Evolutionary conservation across 2,113 vertebrate species (phyloP).

Genomic region (Takifugu flavidus): DNA sequence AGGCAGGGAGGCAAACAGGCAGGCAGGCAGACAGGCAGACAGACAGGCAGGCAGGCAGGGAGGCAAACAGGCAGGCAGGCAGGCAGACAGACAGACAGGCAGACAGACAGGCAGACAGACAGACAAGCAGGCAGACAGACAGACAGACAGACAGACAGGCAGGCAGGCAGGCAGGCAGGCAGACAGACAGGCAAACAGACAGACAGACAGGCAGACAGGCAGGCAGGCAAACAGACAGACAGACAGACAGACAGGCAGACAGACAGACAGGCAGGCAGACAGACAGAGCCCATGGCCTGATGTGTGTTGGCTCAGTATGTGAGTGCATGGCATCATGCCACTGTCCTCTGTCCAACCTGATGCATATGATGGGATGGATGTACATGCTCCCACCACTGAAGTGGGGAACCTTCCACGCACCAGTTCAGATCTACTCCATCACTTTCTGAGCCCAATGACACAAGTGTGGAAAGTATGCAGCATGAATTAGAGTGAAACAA

Average conservation of each 20-base stretch:
- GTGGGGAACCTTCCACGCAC: conserved; percentile 6
- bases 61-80: not conserved
- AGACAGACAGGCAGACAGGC: no score
- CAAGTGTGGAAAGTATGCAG: conserved; percentile 22
- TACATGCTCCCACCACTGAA: not conserved
- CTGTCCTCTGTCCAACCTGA: conserved; percentile 3
- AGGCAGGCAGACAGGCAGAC: no score
- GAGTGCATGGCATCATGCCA: conserved; percentile 3
- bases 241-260: not conserved
- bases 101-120: not conserved
- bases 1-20: no score
- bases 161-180: no score
- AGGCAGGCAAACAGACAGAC: no score
- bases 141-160: no score
- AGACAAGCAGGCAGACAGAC: no score
- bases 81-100: no score
- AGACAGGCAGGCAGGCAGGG: not conserved
- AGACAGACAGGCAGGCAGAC: not conserved
- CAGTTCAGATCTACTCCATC: conserved; percentile 4
- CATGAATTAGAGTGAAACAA: conserved; percentile 21
- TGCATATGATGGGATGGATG: conserved; percentile 22
- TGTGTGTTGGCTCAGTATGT: not conserved
- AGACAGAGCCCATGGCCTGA: no score
- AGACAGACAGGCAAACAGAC: no score
- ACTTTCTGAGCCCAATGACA: conserved; percentile 25